Percentiles rank a stretch among this genome's conserved stretches.
These are phyloP conservation scores for Oryctolagus cuniculus DNA, from an alignment of 2,113 vertebrate species.

Conservation along the genomic window mOryCun1.1 NC_091451.1:44271501-44272000, in stretches of 20 bases:
- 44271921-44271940: rapidly evolving
- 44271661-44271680: neutral
- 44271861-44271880: neutral
- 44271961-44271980: too few species aligned
- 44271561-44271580: neutral
- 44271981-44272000: too few species aligned
- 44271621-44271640: constrained; percentile 68
- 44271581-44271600: constrained; percentile 59
- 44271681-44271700: neutral
- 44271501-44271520: constrained; percentile 7
- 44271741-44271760: neutral
- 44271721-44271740: neutral
- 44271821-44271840: neutral
- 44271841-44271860: neutral
- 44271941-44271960: rapidly evolving
- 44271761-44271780: neutral
- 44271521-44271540: constrained; percentile 31
- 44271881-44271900: neutral
- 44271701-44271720: neutral
- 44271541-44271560: neutral
- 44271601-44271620: constrained; percentile 57
- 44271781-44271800: neutral
- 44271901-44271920: neutral
- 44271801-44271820: neutral
- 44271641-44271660: neutral